Evolutionary conservation across 2,797 vertebrate genomes (phyloP).

Genomic region (Leptodactylus fallax): DNA sequence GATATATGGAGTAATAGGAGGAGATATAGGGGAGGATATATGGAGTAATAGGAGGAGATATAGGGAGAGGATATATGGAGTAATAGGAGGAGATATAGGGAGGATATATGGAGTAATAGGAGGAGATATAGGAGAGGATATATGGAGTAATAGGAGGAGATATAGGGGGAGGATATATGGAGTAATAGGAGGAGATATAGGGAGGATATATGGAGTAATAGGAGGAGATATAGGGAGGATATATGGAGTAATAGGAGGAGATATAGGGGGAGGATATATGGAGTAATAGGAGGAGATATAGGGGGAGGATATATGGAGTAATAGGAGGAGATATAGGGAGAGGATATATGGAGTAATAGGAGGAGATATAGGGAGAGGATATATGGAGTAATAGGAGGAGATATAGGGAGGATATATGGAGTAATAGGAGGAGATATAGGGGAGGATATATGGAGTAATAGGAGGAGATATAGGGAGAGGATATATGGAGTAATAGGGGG

Average conservation of each 20-base stretch:
- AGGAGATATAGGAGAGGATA: background rate
- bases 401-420: constrained; percentile 3
- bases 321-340: background rate
- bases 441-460: no score
- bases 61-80: background rate
- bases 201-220: no score
- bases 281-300: background rate
- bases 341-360: background rate
- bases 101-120: constrained; percentile 15
- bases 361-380: background rate
- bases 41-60: background rate
- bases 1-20: background rate
- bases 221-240: background rate
- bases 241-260: background rate
- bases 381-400: constrained; percentile 22
- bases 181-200: background rate
- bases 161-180: background rate
- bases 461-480: no score
- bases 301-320: background rate
- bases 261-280: background rate
- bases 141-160: background rate
- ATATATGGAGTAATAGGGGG: no score
- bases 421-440: background rate
- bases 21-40: background rate
- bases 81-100: background rate